phyloP scores from a whole-genome alignment of 2,113 vertebrate genomes.

The Tachuris rubrigastra region DNA sequence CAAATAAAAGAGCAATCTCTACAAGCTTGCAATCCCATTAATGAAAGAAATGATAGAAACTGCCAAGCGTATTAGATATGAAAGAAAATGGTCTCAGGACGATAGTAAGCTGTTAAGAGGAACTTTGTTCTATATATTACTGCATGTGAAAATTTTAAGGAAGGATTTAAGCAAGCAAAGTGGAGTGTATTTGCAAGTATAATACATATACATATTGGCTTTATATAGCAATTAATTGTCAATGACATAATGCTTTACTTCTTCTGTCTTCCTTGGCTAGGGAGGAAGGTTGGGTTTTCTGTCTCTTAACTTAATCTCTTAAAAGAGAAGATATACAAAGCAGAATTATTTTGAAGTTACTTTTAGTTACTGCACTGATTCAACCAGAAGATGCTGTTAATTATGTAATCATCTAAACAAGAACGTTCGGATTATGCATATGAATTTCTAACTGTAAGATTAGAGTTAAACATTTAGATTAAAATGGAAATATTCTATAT shows the following conservation, averaged over 20 bases:
- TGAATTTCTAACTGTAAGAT: conserved; percentile 29
- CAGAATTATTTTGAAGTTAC: background rate
- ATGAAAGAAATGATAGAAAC: background rate
- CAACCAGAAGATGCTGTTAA: background rate
- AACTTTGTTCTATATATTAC: background rate
- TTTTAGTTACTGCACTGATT: background rate
- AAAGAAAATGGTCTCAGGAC: background rate
- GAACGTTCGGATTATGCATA: background rate
- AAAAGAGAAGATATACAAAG: background rate
- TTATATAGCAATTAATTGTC: background rate
- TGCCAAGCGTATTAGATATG: background rate
- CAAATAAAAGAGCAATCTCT: background rate
- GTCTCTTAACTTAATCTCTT: background rate
- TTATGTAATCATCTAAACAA: background rate
- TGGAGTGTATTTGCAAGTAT: background rate
- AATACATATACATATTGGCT: background rate
- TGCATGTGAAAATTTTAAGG: background rate
- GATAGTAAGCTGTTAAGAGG: background rate
- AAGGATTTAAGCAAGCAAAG: background rate
- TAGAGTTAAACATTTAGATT: background rate
- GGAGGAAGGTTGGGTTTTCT: background rate
- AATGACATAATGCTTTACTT: background rate
- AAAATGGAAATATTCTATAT: conserved; percentile 32
- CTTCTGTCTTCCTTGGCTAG: background rate
- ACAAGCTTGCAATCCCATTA: background rate